A percentile compares a stretch with the other conserved stretches of the same genome.
These are phyloP conservation scores for Lutraria rhynchaena DNA, from an alignment of 1,140 invertebrate species.

Conservation along the genomic window DNA sequence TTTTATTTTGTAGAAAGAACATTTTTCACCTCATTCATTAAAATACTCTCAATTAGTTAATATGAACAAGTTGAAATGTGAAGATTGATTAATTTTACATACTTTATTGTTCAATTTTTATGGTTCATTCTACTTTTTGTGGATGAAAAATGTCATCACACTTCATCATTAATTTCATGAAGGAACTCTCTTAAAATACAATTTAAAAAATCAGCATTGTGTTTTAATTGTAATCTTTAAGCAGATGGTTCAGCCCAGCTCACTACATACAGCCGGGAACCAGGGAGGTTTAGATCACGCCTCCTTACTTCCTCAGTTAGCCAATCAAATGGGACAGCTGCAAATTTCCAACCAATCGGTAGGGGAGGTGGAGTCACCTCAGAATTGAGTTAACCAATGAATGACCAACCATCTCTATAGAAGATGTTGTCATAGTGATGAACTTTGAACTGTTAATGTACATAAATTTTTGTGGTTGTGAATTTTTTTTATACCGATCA, in stretches of 20 bases:
- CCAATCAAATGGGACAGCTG: constrained; percentile 61
- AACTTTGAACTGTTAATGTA: neutral
- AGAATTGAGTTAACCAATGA: constrained; percentile 53
- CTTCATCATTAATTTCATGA: too few species aligned
- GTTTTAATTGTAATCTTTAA: constrained; percentile 45
- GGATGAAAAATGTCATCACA: too few species aligned
- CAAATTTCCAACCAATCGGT: constrained; percentile 57
- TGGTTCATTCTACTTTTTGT: too few species aligned
- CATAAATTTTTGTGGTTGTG: neutral
- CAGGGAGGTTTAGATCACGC: constrained; percentile 50
- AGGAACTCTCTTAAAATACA: too few species aligned
- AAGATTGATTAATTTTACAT: too few species aligned
- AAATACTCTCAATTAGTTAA: too few species aligned
- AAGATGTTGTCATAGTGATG: constrained; percentile 48
- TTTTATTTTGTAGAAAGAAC: too few species aligned
- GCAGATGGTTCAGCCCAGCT: constrained; percentile 50
- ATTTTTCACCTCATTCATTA: too few species aligned
- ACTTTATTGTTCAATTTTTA: too few species aligned
- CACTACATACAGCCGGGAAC: constrained; percentile 38
- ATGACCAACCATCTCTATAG: constrained; percentile 42
- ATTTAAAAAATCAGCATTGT: constrained; percentile 2
- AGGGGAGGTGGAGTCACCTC: constrained; percentile 58
- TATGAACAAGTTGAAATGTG: too few species aligned
- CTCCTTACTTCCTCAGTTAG: constrained; percentile 50
- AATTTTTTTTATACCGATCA: neutral